phyloP scores from a whole-genome alignment of 1,140 invertebrate species.

The Ooceraea biroi region DNA sequence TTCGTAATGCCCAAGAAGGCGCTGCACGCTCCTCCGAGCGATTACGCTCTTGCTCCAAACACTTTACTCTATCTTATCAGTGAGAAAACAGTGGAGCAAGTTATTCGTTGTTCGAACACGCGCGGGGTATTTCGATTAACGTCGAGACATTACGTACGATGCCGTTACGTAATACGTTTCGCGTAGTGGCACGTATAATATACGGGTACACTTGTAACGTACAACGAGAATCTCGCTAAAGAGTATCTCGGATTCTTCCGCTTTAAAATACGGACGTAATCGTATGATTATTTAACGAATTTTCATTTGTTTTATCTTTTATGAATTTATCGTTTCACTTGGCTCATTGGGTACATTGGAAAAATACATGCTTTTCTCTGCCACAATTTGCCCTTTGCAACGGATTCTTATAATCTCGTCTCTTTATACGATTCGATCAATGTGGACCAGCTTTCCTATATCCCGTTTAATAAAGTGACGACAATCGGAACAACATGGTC shows the following conservation, averaged over 20 bases:
- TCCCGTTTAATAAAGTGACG: constrained; percentile 37
- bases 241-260: constrained; percentile 31
- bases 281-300: constrained; percentile 47
- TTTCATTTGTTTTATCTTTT: constrained; percentile 6
- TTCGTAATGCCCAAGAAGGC: constrained; percentile 2
- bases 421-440: constrained; percentile 15
- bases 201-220: constrained; percentile 25
- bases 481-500: constrained; percentile 10
- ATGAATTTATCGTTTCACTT: constrained; percentile 29
- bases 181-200: constrained; percentile 21
- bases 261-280: constrained; percentile 30
- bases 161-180: constrained; percentile 23
- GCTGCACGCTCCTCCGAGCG: constrained; percentile 24
- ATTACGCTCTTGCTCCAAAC: constrained; percentile 41
- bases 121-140: constrained; percentile 24
- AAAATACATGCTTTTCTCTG: constrained; percentile 23
- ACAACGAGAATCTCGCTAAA: constrained; percentile 49
- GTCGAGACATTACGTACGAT: background rate
- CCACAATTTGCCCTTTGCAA: background rate
- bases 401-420: background rate
- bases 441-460: constrained; percentile 3
- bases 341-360: constrained; percentile 35
- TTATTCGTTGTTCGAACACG: background rate
- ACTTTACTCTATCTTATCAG: constrained; percentile 26
- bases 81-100: constrained; percentile 4